A percentile compares a stretch with the other conserved stretches of the same genome.
Evolutionary conservation across 2,888 invertebrate species (phyloP).

Genomic region (Neoaliturus tenellus): DNA sequence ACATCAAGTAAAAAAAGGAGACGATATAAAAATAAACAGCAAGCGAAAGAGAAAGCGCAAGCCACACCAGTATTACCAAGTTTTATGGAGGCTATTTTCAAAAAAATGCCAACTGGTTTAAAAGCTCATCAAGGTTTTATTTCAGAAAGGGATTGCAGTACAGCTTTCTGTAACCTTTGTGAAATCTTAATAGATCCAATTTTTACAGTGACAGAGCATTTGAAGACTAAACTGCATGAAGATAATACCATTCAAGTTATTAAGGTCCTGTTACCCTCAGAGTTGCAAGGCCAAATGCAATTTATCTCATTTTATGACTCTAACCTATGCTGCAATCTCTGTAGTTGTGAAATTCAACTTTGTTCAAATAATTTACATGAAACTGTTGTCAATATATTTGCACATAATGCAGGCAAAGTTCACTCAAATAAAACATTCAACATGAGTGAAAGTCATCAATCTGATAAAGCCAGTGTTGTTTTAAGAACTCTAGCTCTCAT

Average conservation of each 20-base stretch:
- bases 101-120: slow-evolving; percentile 11
- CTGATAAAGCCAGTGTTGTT: neutral
- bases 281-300: neutral
- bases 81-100: neutral
- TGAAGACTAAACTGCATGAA: slow-evolving; percentile 32
- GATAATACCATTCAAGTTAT: neutral
- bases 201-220: neutral
- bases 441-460: neutral
- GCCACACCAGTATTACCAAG: neutral
- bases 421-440: neutral
- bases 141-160: slow-evolving; percentile 12
- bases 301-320: slow-evolving; percentile 20
- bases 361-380: slow-evolving; percentile 1
- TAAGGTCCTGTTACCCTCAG: neutral
- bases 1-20: neutral
- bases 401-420: neutral
- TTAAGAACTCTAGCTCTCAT: neutral
- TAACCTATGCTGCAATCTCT: neutral
- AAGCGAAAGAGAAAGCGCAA: neutral
- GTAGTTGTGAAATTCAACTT: neutral
- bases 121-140: neutral
- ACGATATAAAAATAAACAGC: neutral
- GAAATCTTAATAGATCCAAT: neutral
- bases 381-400: neutral
- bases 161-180: neutral